These are phyloP conservation scores for Ceyx melanurus DNA, from an alignment of 2,113 vertebrate genomes.

Conservation along the genomic window DNA sequence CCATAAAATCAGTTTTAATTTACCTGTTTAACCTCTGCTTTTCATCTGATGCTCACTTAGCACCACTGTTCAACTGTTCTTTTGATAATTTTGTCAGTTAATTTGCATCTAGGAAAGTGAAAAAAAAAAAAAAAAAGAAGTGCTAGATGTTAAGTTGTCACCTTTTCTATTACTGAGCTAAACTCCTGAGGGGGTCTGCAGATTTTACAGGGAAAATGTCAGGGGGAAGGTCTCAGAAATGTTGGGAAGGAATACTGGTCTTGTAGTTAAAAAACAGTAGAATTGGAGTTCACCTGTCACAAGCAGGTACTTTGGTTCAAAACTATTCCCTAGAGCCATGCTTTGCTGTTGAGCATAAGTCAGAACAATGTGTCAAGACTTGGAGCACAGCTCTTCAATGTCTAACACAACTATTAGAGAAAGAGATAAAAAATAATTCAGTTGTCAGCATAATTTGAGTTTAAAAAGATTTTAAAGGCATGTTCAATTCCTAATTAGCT, in stretches of 20 bases:
- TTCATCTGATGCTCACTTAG: neutral
- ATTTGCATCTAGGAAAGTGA: slow-evolving; percentile 51
- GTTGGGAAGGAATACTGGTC: slow-evolving; percentile 63
- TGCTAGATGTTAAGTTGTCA: slow-evolving; percentile 38
- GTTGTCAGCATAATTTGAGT: slow-evolving; percentile 70
- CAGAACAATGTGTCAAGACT: slow-evolving; percentile 63
- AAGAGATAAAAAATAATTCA: slow-evolving; percentile 55
- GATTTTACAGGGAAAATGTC: slow-evolving; percentile 4
- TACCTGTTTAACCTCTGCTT: neutral
- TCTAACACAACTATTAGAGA: slow-evolving; percentile 69
- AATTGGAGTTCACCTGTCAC: slow-evolving; percentile 73
- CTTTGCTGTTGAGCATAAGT: slow-evolving; percentile 63
- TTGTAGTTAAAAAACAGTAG: slow-evolving; percentile 63
- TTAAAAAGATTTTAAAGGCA: slow-evolving; percentile 68
- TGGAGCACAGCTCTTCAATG: slow-evolving; percentile 57
- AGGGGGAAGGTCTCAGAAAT: slow-evolving; percentile 4
- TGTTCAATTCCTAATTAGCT: slow-evolving; percentile 63
- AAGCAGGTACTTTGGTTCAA: slow-evolving; percentile 69
- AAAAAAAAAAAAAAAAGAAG: slow-evolving; percentile 13
- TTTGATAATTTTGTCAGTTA: slow-evolving; percentile 36
- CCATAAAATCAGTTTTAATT: slow-evolving; percentile 9
- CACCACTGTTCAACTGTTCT: neutral
- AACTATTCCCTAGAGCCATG: slow-evolving; percentile 54
- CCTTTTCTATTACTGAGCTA: slow-evolving; percentile 24
- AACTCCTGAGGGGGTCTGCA: slow-evolving; percentile 13